Evolutionary conservation across 2,797 vertebrate species (phyloP).

Genomic region (Galaxias olidus): DNA sequence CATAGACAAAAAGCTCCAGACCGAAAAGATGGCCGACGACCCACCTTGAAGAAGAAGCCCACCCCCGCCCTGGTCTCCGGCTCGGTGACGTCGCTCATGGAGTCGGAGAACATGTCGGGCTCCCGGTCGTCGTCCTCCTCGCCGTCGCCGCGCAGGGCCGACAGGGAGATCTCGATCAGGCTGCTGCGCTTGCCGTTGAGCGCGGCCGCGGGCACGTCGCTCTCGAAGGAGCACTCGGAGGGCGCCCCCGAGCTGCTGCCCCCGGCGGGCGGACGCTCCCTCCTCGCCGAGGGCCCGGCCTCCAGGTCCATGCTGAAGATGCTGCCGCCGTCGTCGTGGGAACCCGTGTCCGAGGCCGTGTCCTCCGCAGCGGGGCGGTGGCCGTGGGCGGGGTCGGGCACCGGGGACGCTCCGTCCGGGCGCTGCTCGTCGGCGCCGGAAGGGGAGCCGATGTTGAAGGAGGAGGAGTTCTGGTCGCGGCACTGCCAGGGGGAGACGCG

Average conservation of each 20-base stretch:
- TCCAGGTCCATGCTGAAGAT: slow-evolving; percentile 76
- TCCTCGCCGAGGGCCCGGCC: slow-evolving; percentile 51
- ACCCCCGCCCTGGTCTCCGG: slow-evolving; percentile 73
- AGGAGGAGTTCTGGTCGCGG: slow-evolving; percentile 84
- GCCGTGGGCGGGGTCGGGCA: slow-evolving; percentile 31
- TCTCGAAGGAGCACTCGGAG: slow-evolving; percentile 82
- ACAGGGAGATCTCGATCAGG: slow-evolving; percentile 86
- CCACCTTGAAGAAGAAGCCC: slow-evolving; percentile 92
- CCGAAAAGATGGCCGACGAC: slow-evolving; percentile 11
- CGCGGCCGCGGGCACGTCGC: slow-evolving; percentile 66
- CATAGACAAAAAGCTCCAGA: background rate
- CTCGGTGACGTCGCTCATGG: slow-evolving; percentile 79
- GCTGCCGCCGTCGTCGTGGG: slow-evolving; percentile 68
- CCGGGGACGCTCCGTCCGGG: slow-evolving; percentile 27
- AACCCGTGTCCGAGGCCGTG: slow-evolving; percentile 64
- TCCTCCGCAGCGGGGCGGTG: slow-evolving; percentile 56
- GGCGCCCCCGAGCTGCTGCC: slow-evolving; percentile 79
- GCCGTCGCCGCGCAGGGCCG: slow-evolving; percentile 69
- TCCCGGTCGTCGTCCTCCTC: slow-evolving; percentile 69
- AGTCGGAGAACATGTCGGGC: slow-evolving; percentile 72
- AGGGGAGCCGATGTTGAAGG: slow-evolving; percentile 80
- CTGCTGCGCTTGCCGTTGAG: slow-evolving; percentile 75
- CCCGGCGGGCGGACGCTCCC: slow-evolving; percentile 50
- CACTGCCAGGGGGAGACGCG: slow-evolving; percentile 82
- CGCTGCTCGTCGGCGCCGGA: slow-evolving; percentile 53